Conservation (phyloP, 2,797 vertebrate genomes). For the Eurystomus glaucurus region DNA sequence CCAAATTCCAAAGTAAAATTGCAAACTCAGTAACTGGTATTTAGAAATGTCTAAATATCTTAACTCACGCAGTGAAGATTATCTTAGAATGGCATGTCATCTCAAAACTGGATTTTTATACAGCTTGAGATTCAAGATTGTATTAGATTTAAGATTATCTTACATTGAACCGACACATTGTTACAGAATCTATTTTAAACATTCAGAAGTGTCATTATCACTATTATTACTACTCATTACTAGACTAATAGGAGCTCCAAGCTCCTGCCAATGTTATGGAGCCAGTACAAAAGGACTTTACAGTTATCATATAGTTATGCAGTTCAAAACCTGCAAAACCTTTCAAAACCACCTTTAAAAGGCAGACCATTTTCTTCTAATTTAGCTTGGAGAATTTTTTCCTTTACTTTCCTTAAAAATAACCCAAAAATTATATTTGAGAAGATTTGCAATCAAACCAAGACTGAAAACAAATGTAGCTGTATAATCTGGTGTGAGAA, state of each 20-base stretch:
- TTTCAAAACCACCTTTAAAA: slow-evolving; percentile 13
- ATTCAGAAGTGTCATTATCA: neutral
- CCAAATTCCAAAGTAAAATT: neutral
- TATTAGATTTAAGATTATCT: slow-evolving; percentile 1
- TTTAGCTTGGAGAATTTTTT: neutral
- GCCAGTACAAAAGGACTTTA: neutral
- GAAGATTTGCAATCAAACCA: neutral
- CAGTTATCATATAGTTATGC: neutral
- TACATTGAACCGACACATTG: neutral
- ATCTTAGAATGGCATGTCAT: neutral
- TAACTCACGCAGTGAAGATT: neutral
- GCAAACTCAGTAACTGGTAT: neutral
- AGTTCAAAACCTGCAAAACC: neutral
- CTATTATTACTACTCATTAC: slow-evolving; percentile 2
- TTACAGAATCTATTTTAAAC: slow-evolving; percentile 7
- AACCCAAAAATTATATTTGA: slow-evolving; percentile 1
- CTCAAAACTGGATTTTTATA: neutral
- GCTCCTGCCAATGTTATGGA: neutral
- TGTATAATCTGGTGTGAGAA: slow-evolving; percentile 1
- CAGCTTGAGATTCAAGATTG: neutral
- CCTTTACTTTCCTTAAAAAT: slow-evolving; percentile 21
- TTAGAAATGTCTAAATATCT: neutral
- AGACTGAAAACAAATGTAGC: slow-evolving; percentile 17
- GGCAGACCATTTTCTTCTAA: neutral
- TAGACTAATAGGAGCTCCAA: neutral